These are phyloP conservation scores for Bombycilla garrulus DNA, from an alignment of 2,113 vertebrate species.

Conservation along the genomic window DNA sequence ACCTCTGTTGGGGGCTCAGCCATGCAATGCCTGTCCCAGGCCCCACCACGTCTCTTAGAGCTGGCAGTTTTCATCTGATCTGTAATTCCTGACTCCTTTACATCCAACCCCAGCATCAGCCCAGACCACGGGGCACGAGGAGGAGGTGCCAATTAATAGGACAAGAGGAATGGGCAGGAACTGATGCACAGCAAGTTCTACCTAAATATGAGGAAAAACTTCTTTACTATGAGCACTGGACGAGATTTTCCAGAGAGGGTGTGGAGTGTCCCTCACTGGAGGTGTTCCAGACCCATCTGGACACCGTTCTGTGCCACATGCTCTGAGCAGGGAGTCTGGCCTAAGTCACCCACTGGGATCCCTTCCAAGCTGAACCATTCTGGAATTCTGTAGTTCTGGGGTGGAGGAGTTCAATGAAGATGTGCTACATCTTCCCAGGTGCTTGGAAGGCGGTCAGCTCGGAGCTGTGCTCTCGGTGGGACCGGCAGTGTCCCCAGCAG, in stretches of 20 bases:
- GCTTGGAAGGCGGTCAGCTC: rapidly evolving
- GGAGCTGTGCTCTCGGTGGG: rapidly evolving
- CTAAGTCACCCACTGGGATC: not conserved
- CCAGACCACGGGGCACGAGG: rapidly evolving
- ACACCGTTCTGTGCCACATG: not conserved
- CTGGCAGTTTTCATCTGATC: not conserved
- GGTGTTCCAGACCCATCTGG: not conserved
- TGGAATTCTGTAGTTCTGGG: not conserved
- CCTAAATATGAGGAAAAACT: not conserved
- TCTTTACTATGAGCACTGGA: not conserved
- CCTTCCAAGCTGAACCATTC: not conserved
- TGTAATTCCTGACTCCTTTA: not conserved
- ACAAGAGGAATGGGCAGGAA: not conserved
- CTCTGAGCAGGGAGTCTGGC: not conserved
- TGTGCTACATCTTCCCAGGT: rapidly evolving
- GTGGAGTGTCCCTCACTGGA: not conserved
- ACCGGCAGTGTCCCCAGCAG: not conserved
- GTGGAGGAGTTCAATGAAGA: not conserved
- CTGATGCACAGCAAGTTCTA: not conserved
- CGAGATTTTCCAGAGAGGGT: not conserved
- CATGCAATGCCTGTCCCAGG: rapidly evolving
- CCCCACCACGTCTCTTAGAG: not conserved
- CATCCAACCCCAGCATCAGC: not conserved
- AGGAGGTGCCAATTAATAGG: not conserved
- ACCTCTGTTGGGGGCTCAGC: not conserved